Conservation (phyloP, 2,888 invertebrate genomes). For the Linnaemya tessellans region DNA sequence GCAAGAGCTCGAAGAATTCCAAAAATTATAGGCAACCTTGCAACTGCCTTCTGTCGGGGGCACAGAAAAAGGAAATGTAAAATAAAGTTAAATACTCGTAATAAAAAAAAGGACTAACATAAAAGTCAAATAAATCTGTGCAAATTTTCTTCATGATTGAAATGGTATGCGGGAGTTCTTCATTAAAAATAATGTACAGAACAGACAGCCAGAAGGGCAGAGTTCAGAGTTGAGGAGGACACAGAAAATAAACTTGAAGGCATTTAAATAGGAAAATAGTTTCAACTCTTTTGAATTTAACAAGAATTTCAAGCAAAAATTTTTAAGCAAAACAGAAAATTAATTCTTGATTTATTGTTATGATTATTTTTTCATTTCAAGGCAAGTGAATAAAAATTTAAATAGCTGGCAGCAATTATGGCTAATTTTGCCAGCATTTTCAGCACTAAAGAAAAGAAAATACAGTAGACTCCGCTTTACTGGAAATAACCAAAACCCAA, state of each 20-base stretch:
- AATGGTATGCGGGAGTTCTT: conserved; percentile 9
- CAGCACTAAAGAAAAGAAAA: too few species aligned
- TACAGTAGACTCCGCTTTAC: too few species aligned
- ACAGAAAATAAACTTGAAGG: background rate
- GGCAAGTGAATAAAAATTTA: background rate
- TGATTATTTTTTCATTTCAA: background rate
- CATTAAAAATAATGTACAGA: background rate
- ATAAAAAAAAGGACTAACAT: background rate
- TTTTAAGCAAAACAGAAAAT: background rate
- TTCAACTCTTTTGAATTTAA: background rate
- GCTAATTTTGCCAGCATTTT: too few species aligned
- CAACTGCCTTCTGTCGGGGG: background rate
- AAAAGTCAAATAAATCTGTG: conserved; percentile 20
- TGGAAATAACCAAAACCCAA: too few species aligned
- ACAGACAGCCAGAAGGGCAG: background rate
- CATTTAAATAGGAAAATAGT: background rate
- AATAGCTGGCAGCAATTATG: background rate
- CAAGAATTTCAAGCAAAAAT: background rate
- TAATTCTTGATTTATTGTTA: background rate
- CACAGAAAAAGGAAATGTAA: background rate
- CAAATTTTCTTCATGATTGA: background rate
- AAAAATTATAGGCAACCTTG: background rate
- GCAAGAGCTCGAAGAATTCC: background rate
- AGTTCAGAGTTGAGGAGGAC: background rate
- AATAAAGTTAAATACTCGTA: background rate